These are phyloP conservation scores for Rhagoletis zephyria DNA, from an alignment of 1,140 invertebrate species.

Conservation along the genomic window DNA sequence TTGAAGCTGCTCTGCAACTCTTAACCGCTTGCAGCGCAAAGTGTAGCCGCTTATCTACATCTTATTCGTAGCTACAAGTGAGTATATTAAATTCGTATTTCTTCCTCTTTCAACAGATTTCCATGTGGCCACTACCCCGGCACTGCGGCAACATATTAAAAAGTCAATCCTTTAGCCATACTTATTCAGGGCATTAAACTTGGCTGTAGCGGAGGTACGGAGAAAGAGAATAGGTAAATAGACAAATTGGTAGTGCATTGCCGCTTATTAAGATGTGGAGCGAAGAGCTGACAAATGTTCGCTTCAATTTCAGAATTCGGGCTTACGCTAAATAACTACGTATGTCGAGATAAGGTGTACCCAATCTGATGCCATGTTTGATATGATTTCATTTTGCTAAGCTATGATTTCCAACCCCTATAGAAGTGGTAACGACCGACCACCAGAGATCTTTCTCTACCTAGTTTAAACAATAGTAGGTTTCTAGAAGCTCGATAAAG, in stretches of 20 bases:
- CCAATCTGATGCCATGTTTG: too few relatives aligned
- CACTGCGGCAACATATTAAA: neutral
- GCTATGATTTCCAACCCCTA: too few relatives aligned
- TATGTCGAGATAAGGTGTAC: too few relatives aligned
- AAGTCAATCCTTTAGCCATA: slow-evolving; percentile 47
- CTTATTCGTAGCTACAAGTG: neutral
- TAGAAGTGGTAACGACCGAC: too few relatives aligned
- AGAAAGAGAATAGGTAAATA: neutral
- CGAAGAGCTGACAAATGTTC: neutral
- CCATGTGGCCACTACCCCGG: neutral
- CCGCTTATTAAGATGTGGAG: neutral
- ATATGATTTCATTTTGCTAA: too few relatives aligned
- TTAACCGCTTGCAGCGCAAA: neutral
- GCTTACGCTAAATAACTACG: too few relatives aligned
- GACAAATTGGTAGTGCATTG: neutral
- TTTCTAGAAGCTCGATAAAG: too few relatives aligned
- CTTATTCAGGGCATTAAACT: slow-evolving; percentile 32
- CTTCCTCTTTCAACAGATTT: neutral
- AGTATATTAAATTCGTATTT: neutral
- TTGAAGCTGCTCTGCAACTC: neutral
- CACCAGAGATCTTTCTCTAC: too few relatives aligned
- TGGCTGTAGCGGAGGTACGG: neutral
- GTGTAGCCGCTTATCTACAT: slow-evolving; percentile 33
- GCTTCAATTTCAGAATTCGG: neutral
- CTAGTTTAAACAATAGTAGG: too few relatives aligned